Base-by-base conservation (phyloP, 2,888 invertebrate genomes). In the Mythimna ferrago region DNA sequence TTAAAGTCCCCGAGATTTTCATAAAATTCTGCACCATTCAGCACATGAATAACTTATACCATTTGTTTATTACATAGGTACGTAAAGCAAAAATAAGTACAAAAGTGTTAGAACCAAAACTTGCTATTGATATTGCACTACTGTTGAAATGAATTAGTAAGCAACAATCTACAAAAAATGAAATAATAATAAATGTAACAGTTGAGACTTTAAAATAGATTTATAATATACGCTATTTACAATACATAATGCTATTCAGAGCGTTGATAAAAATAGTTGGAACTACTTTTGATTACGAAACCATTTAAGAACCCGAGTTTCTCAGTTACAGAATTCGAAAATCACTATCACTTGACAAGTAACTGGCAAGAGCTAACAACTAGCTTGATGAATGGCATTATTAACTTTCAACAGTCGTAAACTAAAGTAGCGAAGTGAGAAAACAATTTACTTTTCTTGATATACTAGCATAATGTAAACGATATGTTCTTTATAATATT, bases 321-420 rank as follows among this genome's bases (percentile, higher is more conserved):
- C 38, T 69, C 82, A 69, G 14, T 66, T 61, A 54, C 38, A 41
- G 48, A 73, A 76, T 78, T 66, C 65, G 73, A 83, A 75, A 64
- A 65, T 48, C 73, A 81, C 68, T 78, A 76, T 84, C 90, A 90
- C 89, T 89, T 89, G 90, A 72, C 51, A 57, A 58, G 61, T 89
- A 89, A 89, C 90, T 86, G 90, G 91, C 90, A 90, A 90, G 90
- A 91, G 64, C 78, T 86, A 87, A 86, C 78, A 78, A 85, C 85
- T 89, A 89, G 78, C 6, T 74, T 78, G 81, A 63, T 86, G 87
- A 90, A 89, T 91, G 90, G 91, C 91, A 91, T 87, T 81, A 66
- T 66, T 72, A 80, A 78, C 78, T 78, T 81, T 81, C 76, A 75
- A 85, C 78, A 69, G 79, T 69, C 73, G 72, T 76, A 71, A 73